phyloP scores from a whole-genome alignment of 2,113 vertebrate genomes.

The Corythaeola cristata region DNA sequence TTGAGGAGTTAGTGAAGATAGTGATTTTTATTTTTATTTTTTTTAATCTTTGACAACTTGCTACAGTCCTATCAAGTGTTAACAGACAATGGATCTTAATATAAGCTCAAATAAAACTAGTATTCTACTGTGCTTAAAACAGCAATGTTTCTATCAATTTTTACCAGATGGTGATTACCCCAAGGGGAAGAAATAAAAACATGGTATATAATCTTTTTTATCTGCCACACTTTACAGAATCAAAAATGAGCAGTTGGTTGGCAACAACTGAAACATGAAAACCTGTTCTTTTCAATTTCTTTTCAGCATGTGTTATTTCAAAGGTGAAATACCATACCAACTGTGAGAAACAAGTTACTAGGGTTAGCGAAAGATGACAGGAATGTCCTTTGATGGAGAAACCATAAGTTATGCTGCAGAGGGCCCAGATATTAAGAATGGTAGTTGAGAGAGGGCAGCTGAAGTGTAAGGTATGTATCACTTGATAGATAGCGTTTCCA shows the following conservation, averaged over 20 bases:
- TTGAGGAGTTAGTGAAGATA: neutral
- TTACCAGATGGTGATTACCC: neutral
- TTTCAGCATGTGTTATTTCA: neutral
- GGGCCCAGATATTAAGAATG: neutral
- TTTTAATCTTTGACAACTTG: neutral
- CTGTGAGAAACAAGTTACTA: neutral
- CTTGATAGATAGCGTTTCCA: neutral
- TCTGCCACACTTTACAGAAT: neutral
- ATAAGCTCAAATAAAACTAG: neutral
- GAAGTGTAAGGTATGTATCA: neutral
- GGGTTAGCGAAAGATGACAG: neutral
- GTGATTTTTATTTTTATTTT: neutral
- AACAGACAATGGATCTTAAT: neutral
- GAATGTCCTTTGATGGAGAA: neutral
- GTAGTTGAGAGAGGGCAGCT: neutral
- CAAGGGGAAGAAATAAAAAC: neutral
- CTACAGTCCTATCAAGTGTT: neutral
- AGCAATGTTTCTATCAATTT: neutral
- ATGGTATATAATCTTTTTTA: neutral
- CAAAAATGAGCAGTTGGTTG: conserved; percentile 10
- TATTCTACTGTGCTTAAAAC: neutral
- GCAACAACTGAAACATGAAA: neutral
- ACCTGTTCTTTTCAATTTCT: neutral
- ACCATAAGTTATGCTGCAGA: neutral
- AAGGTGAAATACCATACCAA: neutral